Evolutionary conservation across 30 jellyfish, hydroid and myxozoan species (phyloP).

Genomic region (Turritopsis rubra): DNA sequence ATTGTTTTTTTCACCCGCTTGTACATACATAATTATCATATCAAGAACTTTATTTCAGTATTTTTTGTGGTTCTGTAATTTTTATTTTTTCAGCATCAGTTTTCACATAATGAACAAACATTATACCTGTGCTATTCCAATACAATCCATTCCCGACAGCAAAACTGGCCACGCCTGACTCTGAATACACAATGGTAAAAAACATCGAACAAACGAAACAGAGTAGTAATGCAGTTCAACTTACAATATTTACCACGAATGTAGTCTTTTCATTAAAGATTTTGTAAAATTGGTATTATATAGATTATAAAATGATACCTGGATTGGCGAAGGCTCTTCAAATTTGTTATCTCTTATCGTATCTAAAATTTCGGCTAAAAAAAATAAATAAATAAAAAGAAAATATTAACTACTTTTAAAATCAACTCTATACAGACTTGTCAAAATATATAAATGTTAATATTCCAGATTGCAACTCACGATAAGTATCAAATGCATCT

Average conservation of each 20-base stretch:
- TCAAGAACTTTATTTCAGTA: too few species aligned
- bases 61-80: too few species aligned
- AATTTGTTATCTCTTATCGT: conserved; percentile 70
- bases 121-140: conserved; percentile 97
- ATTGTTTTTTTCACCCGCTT: too few species aligned
- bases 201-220: neutral
- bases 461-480: conserved; percentile 44
- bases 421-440: neutral
- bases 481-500: conserved; percentile 73
- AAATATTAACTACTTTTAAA: neutral
- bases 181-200: conserved; percentile 38
- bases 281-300: neutral
- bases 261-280: neutral
- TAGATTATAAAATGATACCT: conserved; percentile 32
- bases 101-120: neutral
- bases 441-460: neutral
- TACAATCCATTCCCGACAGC: conserved; percentile 79
- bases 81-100: too few species aligned
- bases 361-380: conserved; percentile 86
- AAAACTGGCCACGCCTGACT: conserved; percentile 99
- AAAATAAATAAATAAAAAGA: neutral
- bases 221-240: too few species aligned
- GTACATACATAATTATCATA: too few species aligned
- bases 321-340: conserved; percentile 88
- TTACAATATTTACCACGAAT: neutral